These are phyloP conservation scores for Hymenopus coronatus DNA, from an alignment of 2,888 invertebrate genomes.

Conservation along the genomic window DNA sequence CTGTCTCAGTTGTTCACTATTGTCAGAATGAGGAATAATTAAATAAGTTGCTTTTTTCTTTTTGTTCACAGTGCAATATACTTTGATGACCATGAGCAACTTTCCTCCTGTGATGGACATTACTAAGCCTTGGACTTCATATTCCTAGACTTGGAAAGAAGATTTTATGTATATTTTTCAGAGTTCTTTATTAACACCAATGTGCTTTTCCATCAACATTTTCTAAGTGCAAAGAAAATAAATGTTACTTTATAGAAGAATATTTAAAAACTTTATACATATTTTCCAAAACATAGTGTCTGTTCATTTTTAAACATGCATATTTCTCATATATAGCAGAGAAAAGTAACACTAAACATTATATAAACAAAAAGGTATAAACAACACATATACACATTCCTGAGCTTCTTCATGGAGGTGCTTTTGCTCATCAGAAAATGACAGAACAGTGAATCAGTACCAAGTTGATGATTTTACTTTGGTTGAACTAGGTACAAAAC, in stretches of 20 bases:
- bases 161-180: neutral
- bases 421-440: neutral
- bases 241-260: neutral
- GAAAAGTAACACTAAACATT: neutral
- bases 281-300: neutral
- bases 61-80: neutral
- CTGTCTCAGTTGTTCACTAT: too few species aligned
- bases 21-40: too few species aligned
- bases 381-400: neutral
- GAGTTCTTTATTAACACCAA: conserved; percentile 18
- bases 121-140: conserved; percentile 11
- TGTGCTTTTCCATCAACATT: conserved; percentile 15
- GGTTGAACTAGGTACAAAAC: neutral
- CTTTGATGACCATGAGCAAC: neutral
- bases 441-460: neutral
- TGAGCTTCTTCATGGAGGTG: neutral
- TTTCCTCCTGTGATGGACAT: neutral
- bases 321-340: neutral
- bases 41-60: neutral
- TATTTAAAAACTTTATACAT: neutral
- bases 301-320: neutral
- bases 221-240: neutral
- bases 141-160: neutral
- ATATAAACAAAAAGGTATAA: neutral
- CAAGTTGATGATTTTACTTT: neutral